A percentile compares a stretch with the other conserved stretches of the same genome.
phyloP scores from a whole-genome alignment of 2,888 invertebrate species.

The Pheosia tremula region DNA sequence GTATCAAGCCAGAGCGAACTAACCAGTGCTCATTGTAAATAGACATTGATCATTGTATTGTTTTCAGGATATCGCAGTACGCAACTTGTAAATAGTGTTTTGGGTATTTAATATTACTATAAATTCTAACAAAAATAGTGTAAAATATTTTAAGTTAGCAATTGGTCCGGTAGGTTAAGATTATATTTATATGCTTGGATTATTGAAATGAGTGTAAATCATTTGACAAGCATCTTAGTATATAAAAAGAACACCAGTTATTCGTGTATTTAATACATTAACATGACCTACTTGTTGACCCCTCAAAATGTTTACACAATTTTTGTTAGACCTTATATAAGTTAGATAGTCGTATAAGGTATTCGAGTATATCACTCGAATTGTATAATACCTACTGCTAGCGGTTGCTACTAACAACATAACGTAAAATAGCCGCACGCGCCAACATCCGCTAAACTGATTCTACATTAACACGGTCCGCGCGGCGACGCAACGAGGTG shows the following conservation, averaged over 20 bases:
- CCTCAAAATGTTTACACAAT: too few relatives aligned
- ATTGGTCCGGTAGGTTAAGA: too few relatives aligned
- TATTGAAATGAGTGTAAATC: too few relatives aligned
- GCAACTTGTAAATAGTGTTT: slow-evolving; percentile 47
- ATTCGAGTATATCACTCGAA: too few relatives aligned
- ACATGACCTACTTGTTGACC: too few relatives aligned
- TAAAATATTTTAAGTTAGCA: too few relatives aligned
- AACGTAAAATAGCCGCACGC: slow-evolving; percentile 22
- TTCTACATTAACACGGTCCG: slow-evolving; percentile 32
- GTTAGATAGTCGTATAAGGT: slow-evolving; percentile 16
- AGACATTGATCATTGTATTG: slow-evolving; percentile 56
- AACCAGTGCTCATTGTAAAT: slow-evolving; percentile 75
- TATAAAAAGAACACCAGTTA: too few relatives aligned
- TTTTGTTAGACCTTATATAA: slow-evolving; percentile 13
- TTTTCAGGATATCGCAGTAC: slow-evolving; percentile 51
- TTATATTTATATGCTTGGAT: too few relatives aligned
- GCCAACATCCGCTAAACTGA: slow-evolving; percentile 34
- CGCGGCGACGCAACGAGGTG: slow-evolving; percentile 15
- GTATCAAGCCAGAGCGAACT: slow-evolving; percentile 53
- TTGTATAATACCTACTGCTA: slow-evolving; percentile 3
- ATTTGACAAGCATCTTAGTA: too few relatives aligned
- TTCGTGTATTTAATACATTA: too few relatives aligned
- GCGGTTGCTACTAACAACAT: slow-evolving; percentile 30
- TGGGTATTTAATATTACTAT: slow-evolving; percentile 21
- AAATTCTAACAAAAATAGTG: too few relatives aligned